Evolutionary conservation across 2,113 vertebrate species (phyloP).

Genomic region (Phylloscopus trochiloides): DNA sequence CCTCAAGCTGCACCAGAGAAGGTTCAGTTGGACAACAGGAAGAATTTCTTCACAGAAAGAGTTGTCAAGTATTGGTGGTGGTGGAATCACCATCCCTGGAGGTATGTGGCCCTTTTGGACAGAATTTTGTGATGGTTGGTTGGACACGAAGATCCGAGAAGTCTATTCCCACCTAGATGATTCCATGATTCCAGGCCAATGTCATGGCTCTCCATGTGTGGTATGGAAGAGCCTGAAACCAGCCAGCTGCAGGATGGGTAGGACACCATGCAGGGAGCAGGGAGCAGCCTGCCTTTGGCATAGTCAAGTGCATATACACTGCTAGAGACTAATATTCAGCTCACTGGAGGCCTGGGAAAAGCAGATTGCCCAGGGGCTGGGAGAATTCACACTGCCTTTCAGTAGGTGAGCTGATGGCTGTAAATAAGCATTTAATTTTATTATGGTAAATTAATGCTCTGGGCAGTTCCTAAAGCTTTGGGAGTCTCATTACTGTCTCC

Average conservation of each 20-base stretch:
- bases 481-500: slow-evolving; percentile 12
- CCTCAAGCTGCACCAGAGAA: background rate
- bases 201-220: background rate
- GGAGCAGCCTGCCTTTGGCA: background rate
- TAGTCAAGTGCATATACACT: background rate
- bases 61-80: background rate
- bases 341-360: background rate
- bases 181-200: background rate
- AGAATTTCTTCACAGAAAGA: background rate
- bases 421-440: slow-evolving; percentile 50
- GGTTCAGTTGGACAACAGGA: background rate
- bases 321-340: background rate
- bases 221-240: background rate
- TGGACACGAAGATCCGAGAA: background rate
- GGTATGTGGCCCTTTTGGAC: background rate
- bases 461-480: slow-evolving; percentile 25
- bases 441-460: background rate
- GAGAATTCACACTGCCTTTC: background rate
- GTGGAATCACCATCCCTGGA: background rate
- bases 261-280: background rate
- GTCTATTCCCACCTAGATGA: background rate
- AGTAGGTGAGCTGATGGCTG: background rate
- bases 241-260: background rate
- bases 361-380: background rate
- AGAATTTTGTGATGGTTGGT: background rate